These are phyloP conservation scores for Fulmarus glacialis DNA, from an alignment of 2,113 vertebrate species.

Conservation along the genomic window DNA sequence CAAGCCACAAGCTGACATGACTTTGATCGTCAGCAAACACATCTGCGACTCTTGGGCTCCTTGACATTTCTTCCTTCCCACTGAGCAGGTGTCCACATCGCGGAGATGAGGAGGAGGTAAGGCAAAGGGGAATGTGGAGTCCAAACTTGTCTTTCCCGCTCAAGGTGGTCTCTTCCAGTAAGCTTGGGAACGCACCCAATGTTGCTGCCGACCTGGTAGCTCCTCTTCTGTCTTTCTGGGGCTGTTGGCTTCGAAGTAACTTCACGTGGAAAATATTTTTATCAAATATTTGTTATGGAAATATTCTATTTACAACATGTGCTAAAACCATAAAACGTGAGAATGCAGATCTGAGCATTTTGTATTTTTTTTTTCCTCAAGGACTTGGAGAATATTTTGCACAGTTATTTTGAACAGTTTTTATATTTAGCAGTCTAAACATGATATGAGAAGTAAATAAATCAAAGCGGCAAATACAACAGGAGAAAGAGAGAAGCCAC, in stretches of 20 bases:
- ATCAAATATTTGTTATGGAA: neutral
- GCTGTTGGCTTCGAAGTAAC: neutral
- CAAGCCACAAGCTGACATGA: neutral
- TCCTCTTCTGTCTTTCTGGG: neutral
- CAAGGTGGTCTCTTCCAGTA: neutral
- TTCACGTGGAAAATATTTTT: conserved; percentile 14
- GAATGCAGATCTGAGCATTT: neutral
- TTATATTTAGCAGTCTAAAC: conserved; percentile 51
- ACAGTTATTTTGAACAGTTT: conserved; percentile 21
- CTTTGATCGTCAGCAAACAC: neutral
- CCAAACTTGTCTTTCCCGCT: neutral
- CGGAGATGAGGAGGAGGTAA: neutral
- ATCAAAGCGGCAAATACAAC: neutral
- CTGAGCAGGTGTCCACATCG: neutral
- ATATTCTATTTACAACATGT: conserved; percentile 12
- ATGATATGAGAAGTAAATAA: conserved; percentile 6
- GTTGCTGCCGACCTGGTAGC: neutral
- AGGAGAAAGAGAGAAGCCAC: neutral
- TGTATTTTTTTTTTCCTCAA: neutral
- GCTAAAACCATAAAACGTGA: neutral
- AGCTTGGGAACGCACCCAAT: neutral
- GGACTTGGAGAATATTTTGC: conserved; percentile 3
- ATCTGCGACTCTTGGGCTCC: neutral
- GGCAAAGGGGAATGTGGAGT: neutral
- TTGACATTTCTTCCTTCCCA: neutral